phyloP scores from a whole-genome alignment of 2,113 vertebrate species.

The Siphamia tubifer region DNA sequence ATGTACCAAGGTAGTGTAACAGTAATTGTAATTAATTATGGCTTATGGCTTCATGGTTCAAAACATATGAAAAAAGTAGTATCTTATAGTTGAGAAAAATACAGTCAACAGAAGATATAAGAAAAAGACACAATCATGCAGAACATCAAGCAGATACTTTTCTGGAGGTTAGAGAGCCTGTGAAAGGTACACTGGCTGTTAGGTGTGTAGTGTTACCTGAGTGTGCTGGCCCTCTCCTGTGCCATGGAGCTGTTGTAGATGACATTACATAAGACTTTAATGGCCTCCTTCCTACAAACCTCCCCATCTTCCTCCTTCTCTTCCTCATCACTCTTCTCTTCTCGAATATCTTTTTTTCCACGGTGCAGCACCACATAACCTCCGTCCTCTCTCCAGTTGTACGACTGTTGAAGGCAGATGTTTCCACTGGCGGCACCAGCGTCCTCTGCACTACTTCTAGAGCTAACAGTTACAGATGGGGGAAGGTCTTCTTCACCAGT shows the following conservation, averaged over 20 bases:
- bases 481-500: background rate
- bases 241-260: conserved; percentile 72
- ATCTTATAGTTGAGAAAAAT: no score
- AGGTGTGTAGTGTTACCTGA: conserved; percentile 68
- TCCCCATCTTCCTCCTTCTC: conserved; percentile 46
- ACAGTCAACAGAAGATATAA: no score
- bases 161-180: no score
- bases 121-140: no score
- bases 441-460: background rate
- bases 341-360: conserved; percentile 51
- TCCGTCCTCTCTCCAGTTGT: background rate
- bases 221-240: conserved; percentile 62
- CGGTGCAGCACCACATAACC: conserved; percentile 9
- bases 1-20: no score
- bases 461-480: background rate
- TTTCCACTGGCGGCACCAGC: background rate
- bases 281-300: conserved; percentile 63
- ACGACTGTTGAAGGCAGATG: background rate
- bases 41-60: no score
- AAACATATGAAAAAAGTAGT: no score
- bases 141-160: no score
- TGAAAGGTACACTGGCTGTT: no score
- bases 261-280: conserved; percentile 70
- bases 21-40: no score
- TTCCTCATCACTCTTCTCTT: conserved; percentile 43